phyloP scores from a whole-genome alignment of 2,113 vertebrate species.

The Sinocyclocheilus anshuiensis region DNA sequence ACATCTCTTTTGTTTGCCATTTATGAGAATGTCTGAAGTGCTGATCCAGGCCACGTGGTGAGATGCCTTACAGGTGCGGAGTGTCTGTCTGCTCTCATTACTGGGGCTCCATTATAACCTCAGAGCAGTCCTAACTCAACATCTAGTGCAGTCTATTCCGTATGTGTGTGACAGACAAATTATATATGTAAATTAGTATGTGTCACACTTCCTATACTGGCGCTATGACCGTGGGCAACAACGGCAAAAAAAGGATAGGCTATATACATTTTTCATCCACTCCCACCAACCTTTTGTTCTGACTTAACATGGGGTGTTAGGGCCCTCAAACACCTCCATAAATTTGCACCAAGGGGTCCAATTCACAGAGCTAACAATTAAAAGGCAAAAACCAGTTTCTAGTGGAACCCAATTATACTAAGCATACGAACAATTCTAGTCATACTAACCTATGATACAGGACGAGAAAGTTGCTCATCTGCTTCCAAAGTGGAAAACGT shows the following conservation, averaged over 20 bases:
- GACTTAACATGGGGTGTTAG: neutral
- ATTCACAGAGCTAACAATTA: neutral
- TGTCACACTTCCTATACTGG: neutral
- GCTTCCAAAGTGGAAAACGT: neutral
- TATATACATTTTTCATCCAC: neutral
- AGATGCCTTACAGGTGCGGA: constrained; percentile 6
- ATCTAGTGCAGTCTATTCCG: neutral
- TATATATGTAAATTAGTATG: neutral
- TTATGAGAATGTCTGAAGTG: constrained; percentile 25
- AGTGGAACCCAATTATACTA: neutral
- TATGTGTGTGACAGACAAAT: neutral
- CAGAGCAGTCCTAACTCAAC: neutral
- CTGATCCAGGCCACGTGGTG: constrained; percentile 28
- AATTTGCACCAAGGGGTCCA: neutral
- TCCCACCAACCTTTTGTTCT: neutral
- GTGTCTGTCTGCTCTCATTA: constrained; percentile 26
- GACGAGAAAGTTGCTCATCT: neutral
- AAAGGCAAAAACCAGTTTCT: neutral
- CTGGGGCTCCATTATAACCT: neutral
- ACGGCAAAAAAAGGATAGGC: too few species aligned
- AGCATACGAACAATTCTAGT: neutral
- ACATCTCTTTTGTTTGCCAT: constrained; percentile 40
- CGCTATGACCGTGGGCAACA: too few species aligned
- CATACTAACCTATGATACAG: neutral
- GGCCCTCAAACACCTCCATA: neutral